phyloP scores from a whole-genome alignment of 2,888 invertebrate genomes.

The Alitta virens region DNA sequence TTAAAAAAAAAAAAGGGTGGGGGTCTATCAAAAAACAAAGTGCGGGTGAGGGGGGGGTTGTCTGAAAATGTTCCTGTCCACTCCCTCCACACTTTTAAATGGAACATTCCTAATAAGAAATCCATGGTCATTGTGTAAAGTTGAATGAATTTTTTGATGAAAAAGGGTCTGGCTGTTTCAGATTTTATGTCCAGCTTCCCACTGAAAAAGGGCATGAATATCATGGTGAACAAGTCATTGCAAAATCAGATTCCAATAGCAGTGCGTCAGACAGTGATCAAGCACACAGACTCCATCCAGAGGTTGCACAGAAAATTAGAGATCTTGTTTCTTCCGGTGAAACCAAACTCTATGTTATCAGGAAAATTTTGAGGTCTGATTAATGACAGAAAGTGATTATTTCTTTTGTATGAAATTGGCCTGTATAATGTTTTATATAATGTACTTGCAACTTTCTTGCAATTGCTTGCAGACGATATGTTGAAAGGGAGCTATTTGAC shows the following conservation, averaged over 20 bases:
- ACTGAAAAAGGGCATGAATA: conserved; percentile 54
- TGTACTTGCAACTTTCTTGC: conserved; percentile 8
- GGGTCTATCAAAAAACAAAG: too few species aligned
- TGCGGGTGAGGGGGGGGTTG: too few species aligned
- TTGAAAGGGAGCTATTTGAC: conserved; percentile 38
- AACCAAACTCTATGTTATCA: conserved; percentile 47
- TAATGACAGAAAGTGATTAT: too few species aligned
- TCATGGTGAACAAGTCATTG: conserved; percentile 32
- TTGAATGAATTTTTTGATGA: too few species aligned
- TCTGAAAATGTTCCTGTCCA: too few species aligned
- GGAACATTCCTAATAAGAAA: too few species aligned
- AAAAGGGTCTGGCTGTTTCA: too few species aligned
- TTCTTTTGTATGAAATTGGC: not conserved
- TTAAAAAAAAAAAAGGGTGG: too few species aligned
- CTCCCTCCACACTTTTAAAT: too few species aligned
- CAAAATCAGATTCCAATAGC: conserved; percentile 15
- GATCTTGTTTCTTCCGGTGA: conserved; percentile 51
- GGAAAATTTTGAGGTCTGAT: conserved; percentile 53
- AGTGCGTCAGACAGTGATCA: not conserved
- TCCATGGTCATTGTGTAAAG: too few species aligned
- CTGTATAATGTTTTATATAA: not conserved
- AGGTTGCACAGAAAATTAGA: conserved; percentile 48
- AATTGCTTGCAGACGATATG: conserved; percentile 51
- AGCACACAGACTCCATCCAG: conserved; percentile 39
- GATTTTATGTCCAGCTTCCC: conserved; percentile 56